Evolutionary conservation across 2,888 invertebrate species (phyloP), one percentile per base, ranked within the genome.

Genomic region (Agrenia bidenticulata): DNA sequence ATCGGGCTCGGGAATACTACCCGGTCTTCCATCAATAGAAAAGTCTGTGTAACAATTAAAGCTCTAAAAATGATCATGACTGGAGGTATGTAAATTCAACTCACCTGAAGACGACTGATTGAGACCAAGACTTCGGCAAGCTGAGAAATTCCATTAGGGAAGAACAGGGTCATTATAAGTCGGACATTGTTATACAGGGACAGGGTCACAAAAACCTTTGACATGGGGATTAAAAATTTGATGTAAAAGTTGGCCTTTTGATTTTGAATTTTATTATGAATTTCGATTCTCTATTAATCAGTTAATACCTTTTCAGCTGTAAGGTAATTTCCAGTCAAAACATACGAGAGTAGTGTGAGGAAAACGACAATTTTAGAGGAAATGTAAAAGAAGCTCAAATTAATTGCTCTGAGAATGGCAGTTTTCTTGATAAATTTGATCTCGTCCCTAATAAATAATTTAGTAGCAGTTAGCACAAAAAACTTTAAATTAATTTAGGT

Each of bases 151-250:
- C 89, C 89, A 75, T 89, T 88, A 0, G 96, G 94, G 77, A 95
- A 90, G 80, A 90, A 90, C n/a, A 93, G 88, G 1, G 74, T 88
- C 87, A 95, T 89, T 15, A 91, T 88, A 76, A 89, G 87, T 37
- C 92, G 84, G 65, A 95, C 82, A 63, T 92, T 89, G 77, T 91
- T 92, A 82, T 92, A 95, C 79, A 94, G 89, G 4, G 93, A 89
- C n/a, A 92, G 88, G 56, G 94, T 85, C 65, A 94, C 90, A 80
- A 94, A 94, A n/a, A 92, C 75, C 85, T 86, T 63, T 24, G 72
- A 62, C 56, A 68, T 49, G 74, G 69, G 56, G 7, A 39, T 39
- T 39, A 39, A 11, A 39, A 27, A 23, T 27, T 55, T 21, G 26
- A 37, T 39, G 23, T 32, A 17, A 42, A 13, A 42, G 15, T 90